Conservation (phyloP, 2,888 invertebrate species). For the Drosophila falleni region DNA sequence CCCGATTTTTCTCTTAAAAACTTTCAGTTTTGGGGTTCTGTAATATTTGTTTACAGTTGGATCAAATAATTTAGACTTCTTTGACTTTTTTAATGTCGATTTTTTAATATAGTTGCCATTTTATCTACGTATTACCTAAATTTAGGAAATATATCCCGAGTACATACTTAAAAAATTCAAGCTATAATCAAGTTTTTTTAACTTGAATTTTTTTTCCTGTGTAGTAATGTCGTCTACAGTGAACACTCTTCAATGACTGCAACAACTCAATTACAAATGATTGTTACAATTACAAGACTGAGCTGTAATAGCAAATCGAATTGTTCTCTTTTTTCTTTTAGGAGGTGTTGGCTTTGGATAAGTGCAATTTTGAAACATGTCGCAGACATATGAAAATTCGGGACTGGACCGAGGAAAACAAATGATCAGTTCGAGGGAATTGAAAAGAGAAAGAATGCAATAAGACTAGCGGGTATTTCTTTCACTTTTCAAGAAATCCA, state of each 20-base stretch:
- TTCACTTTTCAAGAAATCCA: constrained; percentile 73
- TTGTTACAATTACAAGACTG: constrained; percentile 42
- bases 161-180: too few relatives aligned
- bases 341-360: constrained; percentile 62
- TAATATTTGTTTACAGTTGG: too few relatives aligned
- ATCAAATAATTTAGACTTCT: too few relatives aligned
- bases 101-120: too few relatives aligned
- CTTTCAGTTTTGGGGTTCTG: too few relatives aligned
- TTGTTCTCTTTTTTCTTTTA: constrained; percentile 43
- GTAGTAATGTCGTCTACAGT: constrained; percentile 23
- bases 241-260: constrained; percentile 5
- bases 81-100: too few relatives aligned
- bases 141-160: too few relatives aligned
- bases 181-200: too few relatives aligned
- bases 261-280: constrained; percentile 61
- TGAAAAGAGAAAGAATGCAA: constrained; percentile 29
- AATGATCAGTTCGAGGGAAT: constrained; percentile 70
- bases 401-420: constrained; percentile 38
- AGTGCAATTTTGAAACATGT: constrained; percentile 57
- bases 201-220: too few relatives aligned
- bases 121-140: too few relatives aligned
- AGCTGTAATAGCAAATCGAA: constrained; percentile 58
- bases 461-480: constrained; percentile 46
- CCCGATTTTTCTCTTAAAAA: too few relatives aligned
- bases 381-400: constrained; percentile 40